Evolutionary conservation across 2,888 invertebrate genomes (phyloP), one percentile per base, ranked within the genome.

Genomic region (Cheilosia urbana): DNA sequence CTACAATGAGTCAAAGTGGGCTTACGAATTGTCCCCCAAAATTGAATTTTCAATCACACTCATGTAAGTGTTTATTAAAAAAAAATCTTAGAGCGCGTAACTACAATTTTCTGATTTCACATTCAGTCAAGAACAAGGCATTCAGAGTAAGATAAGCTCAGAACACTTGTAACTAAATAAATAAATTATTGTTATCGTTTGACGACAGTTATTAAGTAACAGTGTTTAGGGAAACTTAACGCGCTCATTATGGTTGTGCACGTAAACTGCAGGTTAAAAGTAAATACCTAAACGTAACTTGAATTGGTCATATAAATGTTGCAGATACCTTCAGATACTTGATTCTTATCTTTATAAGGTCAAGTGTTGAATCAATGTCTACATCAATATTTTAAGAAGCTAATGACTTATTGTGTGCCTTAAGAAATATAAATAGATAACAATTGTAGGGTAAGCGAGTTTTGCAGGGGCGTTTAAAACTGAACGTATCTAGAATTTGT

Each of bases 311-410:
- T 13, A 13, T 49, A 13, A n/a, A 24, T 24, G 17, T 21, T 40
- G 24, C 4, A 66, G 11, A 17, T 13, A 40, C 24, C 24, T 51
- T n/a, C 5, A 51, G 37, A 13, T 7, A 42, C 24, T 37, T 19
- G 37, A 24, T 34, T 11, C 27, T 68, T 68, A 55, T 68, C 68
- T 42, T 40, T 30, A 42, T 30, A 68, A 68, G 68, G 42, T 68
- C 68, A 55, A 45, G 53, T 68, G 42, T 30, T 30, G 2, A n/a
- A 42, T 27, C 7, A 30, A 15, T 53, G 53, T 27, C 13, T 37
- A 17, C 37, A 53, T 19, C 37, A 24, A 34, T n/a, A 47, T 17
- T 47, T 2, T 17, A 17, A 47, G 17, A 47, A 17, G 6, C 45
- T 47, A 45, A 17, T n/a, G 45, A 45, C 17, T n/a, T 45, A 17